Conservation (phyloP, 2,797 vertebrate genomes). For the Falco rusticolus region DNA sequence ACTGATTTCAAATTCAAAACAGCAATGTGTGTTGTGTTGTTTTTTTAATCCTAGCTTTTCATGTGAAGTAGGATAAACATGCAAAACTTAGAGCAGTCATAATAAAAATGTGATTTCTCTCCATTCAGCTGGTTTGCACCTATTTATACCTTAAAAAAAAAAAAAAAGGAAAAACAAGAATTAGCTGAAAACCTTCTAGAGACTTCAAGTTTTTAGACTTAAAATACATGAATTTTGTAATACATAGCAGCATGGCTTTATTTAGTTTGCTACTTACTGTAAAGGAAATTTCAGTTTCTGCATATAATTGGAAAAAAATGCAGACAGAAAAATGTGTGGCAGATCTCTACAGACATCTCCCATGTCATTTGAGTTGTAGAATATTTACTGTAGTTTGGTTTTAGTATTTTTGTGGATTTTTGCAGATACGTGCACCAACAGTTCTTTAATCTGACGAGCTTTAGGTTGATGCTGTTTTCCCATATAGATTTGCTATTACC, state of each 20-base stretch:
- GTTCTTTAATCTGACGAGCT: background rate
- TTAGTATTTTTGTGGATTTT: background rate
- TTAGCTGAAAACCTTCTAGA: background rate
- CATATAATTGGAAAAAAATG: background rate
- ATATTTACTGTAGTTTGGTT: background rate
- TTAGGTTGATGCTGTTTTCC: background rate
- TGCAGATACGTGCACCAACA: background rate
- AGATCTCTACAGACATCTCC: conserved; percentile 10
- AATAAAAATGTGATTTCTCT: background rate
- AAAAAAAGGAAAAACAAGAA: background rate
- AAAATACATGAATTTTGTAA: conserved; percentile 2
- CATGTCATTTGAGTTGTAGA: background rate
- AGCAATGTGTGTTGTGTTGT: background rate
- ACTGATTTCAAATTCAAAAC: conserved; percentile 60
- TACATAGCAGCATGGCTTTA: background rate
- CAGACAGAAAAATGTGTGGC: background rate
- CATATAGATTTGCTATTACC: background rate
- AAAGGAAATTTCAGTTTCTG: background rate
- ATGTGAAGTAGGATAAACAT: background rate
- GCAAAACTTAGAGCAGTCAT: background rate
- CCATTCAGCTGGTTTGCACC: background rate
- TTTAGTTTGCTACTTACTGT: conserved; percentile 5
- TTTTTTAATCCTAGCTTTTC: background rate
- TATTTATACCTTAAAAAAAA: background rate
- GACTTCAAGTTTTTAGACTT: background rate